phyloP scores from a whole-genome alignment of 2,797 vertebrate genomes.

The Neomorphus geoffroyi region DNA sequence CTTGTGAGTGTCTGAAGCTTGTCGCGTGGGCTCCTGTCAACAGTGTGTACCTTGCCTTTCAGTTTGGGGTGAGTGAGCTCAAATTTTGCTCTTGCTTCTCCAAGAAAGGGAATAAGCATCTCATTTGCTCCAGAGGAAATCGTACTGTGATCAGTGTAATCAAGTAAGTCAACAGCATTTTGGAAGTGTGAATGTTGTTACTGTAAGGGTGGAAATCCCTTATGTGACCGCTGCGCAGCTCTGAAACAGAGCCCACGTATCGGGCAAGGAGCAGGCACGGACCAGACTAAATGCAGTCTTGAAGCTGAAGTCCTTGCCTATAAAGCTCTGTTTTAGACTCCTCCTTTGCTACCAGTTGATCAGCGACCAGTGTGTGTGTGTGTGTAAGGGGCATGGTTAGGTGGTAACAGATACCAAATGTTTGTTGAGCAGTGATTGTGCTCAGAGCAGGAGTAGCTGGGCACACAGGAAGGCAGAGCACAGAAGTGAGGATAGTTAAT shows the following conservation, averaged over 20 bases:
- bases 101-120: background rate
- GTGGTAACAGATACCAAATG: too few relatives aligned
- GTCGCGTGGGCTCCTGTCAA: rapidly evolving
- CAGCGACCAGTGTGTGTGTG: too few relatives aligned
- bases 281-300: too few relatives aligned
- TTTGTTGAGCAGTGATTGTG: too few relatives aligned
- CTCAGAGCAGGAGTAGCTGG: background rate
- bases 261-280: background rate
- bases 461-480: background rate
- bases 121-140: background rate
- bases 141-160: background rate
- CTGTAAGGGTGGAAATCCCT: background rate
- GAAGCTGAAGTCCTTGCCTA: background rate
- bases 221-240: background rate
- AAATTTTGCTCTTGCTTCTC: background rate
- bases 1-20: background rate
- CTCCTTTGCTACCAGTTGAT: background rate
- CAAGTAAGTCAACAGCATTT: background rate
- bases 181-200: background rate
- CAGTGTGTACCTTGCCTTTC: background rate
- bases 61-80: background rate
- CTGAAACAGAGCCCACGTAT: too few relatives aligned
- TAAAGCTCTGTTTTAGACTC: background rate
- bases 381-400: background rate
- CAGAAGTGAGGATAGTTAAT: background rate